Evolutionary conservation across 30 jellyfish, hydroid and myxozoan species (phyloP).

Genomic region (Chrysaora quinquecirrha): DNA sequence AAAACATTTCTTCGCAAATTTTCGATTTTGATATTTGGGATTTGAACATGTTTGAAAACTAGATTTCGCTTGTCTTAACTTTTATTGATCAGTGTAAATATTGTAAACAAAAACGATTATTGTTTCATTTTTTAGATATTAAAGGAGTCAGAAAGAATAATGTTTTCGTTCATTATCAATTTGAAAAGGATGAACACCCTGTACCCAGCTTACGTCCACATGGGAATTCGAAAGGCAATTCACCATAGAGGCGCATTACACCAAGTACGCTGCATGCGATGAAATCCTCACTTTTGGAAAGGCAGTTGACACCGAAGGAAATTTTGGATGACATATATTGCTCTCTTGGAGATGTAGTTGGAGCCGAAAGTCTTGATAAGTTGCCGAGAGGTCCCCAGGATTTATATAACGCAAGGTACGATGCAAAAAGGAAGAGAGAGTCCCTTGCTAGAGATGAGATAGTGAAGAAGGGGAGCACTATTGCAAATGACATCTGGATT

Average conservation of each 20-base stretch:
- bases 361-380: conserved; percentile 6
- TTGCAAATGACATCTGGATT: neutral
- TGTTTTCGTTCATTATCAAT: neutral
- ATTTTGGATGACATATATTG: neutral
- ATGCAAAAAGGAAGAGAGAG: neutral
- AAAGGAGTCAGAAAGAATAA: neutral
- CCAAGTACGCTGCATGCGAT: neutral
- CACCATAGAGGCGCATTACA: neutral
- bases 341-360: conserved; percentile 7
- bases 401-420: neutral
- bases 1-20: too few relatives aligned
- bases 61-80: too few relatives aligned
- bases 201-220: neutral
- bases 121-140: neutral
- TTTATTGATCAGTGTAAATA: too few relatives aligned
- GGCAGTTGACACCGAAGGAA: neutral
- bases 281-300: neutral
- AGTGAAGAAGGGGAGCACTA: neutral
- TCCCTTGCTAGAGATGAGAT: neutral
- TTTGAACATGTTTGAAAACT: too few relatives aligned
- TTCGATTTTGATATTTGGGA: too few relatives aligned
- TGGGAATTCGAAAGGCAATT: neutral
- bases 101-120: too few relatives aligned
- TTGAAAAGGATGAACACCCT: neutral
- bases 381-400: conserved; percentile 9